These are phyloP conservation scores for Alligator sinensis DNA, from an alignment of 2,113 vertebrate genomes.

Conservation along the genomic window DNA sequence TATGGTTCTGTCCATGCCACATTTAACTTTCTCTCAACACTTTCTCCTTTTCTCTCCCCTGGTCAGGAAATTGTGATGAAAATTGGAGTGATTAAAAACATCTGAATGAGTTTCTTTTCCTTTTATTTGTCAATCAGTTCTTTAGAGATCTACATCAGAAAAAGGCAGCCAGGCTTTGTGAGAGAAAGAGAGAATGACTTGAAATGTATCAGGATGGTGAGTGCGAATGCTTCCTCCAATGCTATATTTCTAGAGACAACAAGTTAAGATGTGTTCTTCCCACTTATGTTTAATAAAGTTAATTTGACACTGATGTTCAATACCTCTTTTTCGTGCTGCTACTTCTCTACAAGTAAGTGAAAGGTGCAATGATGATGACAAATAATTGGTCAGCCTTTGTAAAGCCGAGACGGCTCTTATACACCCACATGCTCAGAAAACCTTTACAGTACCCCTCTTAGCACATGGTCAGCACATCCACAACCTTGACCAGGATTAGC, in stretches of 20 bases:
- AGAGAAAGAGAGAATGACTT: neutral
- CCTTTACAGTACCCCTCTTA: neutral
- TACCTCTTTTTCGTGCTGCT: neutral
- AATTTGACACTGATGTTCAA: neutral
- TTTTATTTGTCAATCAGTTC: neutral
- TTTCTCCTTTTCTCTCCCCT: constrained; percentile 12
- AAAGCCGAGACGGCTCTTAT: too few species aligned
- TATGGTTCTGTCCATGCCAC: neutral
- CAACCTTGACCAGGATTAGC: neutral
- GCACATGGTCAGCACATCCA: neutral
- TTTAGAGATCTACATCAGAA: neutral
- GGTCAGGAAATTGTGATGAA: neutral
- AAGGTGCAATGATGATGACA: neutral
- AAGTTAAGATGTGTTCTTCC: constrained; percentile 1
- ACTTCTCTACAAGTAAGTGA: neutral
- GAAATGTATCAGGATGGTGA: constrained; percentile 38
- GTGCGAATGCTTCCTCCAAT: constrained; percentile 24
- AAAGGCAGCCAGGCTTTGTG: neutral
- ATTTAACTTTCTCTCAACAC: constrained; percentile 31
- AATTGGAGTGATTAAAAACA: neutral
- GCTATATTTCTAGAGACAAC: neutral
- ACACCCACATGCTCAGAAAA: too few species aligned
- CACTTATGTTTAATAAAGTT: constrained; percentile 46
- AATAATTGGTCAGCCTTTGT: neutral
- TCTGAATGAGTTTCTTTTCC: neutral